A percentile compares a stretch with the other conserved stretches of the same genome.
Evolutionary conservation across 2,797 vertebrate species (phyloP).

Genomic region (Myotis daubentonii): DNA sequence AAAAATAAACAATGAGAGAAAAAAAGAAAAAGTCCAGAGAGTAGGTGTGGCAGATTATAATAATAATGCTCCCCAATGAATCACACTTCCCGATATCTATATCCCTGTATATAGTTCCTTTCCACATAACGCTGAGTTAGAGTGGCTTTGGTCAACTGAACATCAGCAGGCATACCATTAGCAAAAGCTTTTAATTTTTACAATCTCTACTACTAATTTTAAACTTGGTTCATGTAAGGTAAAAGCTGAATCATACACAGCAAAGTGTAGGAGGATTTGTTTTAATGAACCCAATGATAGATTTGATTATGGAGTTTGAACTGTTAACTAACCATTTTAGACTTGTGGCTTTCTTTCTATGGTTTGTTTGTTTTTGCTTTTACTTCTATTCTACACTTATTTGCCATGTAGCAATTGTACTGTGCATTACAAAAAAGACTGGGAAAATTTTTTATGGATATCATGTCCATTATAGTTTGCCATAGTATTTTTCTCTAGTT

Average conservation of each 20-base stretch:
- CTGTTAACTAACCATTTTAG: conserved; percentile 94
- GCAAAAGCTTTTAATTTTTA: conserved; percentile 86
- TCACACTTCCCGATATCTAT: not conserved
- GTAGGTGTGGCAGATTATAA: not conserved
- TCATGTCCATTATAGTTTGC: conserved; percentile 99
- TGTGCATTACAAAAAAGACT: conserved; percentile 99
- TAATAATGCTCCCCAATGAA: not conserved
- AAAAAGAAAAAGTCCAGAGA: not conserved
- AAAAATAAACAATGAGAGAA: not conserved
- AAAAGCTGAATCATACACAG: conserved; percentile 96
- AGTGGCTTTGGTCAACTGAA: not conserved
- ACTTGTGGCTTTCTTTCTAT: conserved; percentile 90
- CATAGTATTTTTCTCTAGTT: conserved; percentile 99
- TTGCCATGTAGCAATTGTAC: conserved; percentile 99
- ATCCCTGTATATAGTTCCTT: not conserved
- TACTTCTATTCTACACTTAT: conserved; percentile 98
- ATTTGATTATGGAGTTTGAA: conserved; percentile 93
- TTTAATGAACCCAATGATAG: conserved; percentile 90
- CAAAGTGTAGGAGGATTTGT: conserved; percentile 95
- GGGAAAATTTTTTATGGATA: conserved; percentile 97
- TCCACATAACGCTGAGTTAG: not conserved
- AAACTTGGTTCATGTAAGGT: conserved; percentile 87
- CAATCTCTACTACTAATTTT: conserved; percentile 86
- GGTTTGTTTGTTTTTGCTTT: conserved; percentile 88
- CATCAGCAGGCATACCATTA: conserved; percentile 26